phyloP scores from a whole-genome alignment of 2,797 vertebrate species.

The Xenops minutus region DNA sequence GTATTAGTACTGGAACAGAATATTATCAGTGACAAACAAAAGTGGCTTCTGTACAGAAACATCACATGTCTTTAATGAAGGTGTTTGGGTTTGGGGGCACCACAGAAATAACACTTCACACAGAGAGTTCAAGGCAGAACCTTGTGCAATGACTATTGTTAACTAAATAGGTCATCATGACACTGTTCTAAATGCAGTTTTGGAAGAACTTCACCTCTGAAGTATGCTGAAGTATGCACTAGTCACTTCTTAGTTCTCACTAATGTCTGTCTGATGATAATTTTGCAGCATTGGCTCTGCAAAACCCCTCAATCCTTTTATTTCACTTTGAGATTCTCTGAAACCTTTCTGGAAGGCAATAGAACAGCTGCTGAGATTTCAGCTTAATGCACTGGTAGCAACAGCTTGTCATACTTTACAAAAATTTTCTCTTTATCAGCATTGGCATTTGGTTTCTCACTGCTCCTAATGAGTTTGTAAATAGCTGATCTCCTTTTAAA shows the following conservation, averaged over 20 bases:
- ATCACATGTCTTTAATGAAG: not conserved
- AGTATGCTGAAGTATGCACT: not conserved
- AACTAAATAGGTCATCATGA: not conserved
- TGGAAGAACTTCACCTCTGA: not conserved
- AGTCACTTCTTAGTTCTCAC: not conserved
- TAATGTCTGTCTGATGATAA: not conserved
- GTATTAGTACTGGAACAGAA: not conserved
- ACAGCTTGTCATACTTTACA: not conserved
- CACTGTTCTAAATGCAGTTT: not conserved
- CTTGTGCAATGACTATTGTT: not conserved
- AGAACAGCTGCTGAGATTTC: not conserved
- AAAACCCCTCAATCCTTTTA: not conserved
- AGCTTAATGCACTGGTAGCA: not conserved
- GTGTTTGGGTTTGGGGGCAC: not conserved
- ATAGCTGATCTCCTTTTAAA: slow-evolving; percentile 20
- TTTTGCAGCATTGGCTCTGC: not conserved
- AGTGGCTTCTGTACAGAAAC: not conserved
- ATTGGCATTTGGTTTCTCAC: slow-evolving; percentile 3
- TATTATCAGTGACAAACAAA: not conserved
- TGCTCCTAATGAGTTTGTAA: not conserved
- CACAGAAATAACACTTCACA: not conserved
- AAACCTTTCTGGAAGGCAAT: not conserved
- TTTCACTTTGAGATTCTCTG: not conserved
- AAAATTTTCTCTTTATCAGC: not conserved
- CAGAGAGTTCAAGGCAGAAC: not conserved